Conservation (phyloP, 2,113 vertebrate genomes). For the Corythoichthys intestinalis region DNA sequence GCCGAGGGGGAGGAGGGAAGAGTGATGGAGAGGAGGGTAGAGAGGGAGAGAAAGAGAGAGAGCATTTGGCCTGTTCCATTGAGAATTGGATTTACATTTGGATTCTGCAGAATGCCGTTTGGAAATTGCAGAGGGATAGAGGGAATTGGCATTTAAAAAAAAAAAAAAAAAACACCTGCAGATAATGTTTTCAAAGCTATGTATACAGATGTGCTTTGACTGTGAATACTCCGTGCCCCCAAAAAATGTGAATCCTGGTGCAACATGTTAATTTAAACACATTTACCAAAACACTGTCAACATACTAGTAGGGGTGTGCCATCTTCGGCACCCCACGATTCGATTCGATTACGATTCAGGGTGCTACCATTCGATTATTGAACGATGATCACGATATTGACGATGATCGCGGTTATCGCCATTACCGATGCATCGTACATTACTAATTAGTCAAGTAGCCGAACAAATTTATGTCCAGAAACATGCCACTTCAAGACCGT, state of each 20-base stretch:
- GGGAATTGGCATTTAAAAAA: not conserved
- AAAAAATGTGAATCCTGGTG: not conserved
- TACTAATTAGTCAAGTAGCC: too few relatives aligned
- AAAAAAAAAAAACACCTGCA: too few relatives aligned
- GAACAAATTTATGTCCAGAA: too few relatives aligned
- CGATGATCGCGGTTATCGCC: too few relatives aligned
- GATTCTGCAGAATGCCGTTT: slow-evolving; percentile 18
- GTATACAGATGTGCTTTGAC: not conserved
- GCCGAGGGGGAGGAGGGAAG: slow-evolving; percentile 10
- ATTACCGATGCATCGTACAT: too few relatives aligned
- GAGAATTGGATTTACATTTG: slow-evolving; percentile 21
- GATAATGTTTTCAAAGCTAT: too few relatives aligned
- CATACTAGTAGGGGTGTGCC: not conserved
- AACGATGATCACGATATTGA: too few relatives aligned
- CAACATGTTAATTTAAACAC: not conserved
- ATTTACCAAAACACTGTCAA: not conserved
- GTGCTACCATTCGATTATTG: too few relatives aligned
- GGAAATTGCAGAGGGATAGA: not conserved
- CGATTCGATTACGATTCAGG: too few relatives aligned
- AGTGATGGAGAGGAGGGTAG: not conserved
- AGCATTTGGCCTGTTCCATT: slow-evolving; percentile 12
- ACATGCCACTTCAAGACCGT: too few relatives aligned
- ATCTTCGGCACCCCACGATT: not conserved
- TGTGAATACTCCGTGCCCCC: not conserved
- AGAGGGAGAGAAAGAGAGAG: not conserved